phyloP scores from a whole-genome alignment of 2,888 invertebrate species.

The Drosophila yooni region DNA sequence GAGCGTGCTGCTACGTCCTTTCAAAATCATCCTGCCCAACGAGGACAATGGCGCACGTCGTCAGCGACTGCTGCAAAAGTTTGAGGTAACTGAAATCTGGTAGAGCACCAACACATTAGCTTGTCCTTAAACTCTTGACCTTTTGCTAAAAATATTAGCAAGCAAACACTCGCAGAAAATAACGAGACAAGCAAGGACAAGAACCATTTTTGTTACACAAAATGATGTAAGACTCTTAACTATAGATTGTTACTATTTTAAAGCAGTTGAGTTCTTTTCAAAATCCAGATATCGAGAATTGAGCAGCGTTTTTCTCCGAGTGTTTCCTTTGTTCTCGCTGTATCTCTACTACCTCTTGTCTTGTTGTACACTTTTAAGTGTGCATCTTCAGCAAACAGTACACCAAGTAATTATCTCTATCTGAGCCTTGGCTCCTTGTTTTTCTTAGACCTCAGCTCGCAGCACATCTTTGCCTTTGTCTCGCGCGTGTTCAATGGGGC shows the following conservation, averaged over 20 bases:
- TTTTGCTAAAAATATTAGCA: constrained; percentile 21
- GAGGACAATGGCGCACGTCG: constrained; percentile 81
- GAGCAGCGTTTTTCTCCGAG: not conserved
- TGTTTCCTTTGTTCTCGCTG: not conserved
- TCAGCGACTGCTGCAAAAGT: constrained; percentile 83
- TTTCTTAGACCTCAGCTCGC: constrained; percentile 3
- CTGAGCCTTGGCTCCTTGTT: constrained; percentile 26
- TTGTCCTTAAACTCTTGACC: constrained; percentile 65
- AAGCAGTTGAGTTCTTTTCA: not conserved
- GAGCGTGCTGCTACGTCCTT: constrained; percentile 81
- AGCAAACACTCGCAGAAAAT: constrained; percentile 3
- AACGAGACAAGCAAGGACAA: not conserved
- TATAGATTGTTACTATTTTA: not conserved
- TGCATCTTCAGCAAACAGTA: constrained; percentile 49
- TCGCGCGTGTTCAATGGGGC: constrained; percentile 78
- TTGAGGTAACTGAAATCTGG: constrained; percentile 84
- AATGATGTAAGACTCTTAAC: not conserved
- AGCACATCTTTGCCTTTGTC: constrained; percentile 31
- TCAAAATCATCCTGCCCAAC: constrained; percentile 82
- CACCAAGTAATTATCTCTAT: constrained; percentile 58
- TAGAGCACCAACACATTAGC: constrained; percentile 55
- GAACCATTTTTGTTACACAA: not conserved
- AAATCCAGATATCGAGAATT: not conserved
- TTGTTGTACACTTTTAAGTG: constrained; percentile 37
- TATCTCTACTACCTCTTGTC: not conserved